Evolutionary conservation across 2,888 invertebrate genomes (phyloP), one percentile per base, ranked within the genome.

Genomic region (Diplolepis rosae): DNA sequence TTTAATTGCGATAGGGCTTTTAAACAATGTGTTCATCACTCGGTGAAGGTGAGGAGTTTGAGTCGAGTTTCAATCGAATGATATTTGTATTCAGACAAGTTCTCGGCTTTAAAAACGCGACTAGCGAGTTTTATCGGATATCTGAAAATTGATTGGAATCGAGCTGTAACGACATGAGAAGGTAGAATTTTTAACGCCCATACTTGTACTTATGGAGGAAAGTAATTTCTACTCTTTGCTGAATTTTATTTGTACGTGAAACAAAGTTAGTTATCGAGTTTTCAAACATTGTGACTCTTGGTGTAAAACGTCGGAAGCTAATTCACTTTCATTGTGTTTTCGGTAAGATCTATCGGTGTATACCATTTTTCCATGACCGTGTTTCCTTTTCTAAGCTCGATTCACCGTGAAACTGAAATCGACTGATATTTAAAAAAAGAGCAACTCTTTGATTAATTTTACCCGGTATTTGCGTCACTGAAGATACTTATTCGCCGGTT

Each of bases 201-300:
- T 32, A 32, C 27, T 32, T 61, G 39, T 61, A 61, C 61, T 61
- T 61, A 35, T 61, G 61, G 7, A 32, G 18, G 56, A 32, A 22
- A 56, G 7, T 22, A 22, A 61, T 61, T 61, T 39, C 13, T 4
- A 7, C 9, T 6, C 32, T 39, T 35, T 39, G 18, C 32, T n/a
- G 22, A 11, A 7, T 35, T 39, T 39, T 22, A 39, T 61, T 24
- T 7, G 5, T 7, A 39, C 18, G 18, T 15, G 18, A 54, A 30
- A 9, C 9, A 27, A 5, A 27, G 27, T 50, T 50, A 24, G 50
- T 4, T 24, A 4, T 50, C 27, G 50, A 50, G 27, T 35, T 56
- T 56, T 35, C 32, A 4, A 56, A 61, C 35, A 35, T 22, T 24
- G 24, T 61, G 61, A 42, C 61, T 61, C 61, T 61, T 61, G 39